phyloP scores from a whole-genome alignment of 2,113 vertebrate genomes.

The Pantherophis guttatus region DNA sequence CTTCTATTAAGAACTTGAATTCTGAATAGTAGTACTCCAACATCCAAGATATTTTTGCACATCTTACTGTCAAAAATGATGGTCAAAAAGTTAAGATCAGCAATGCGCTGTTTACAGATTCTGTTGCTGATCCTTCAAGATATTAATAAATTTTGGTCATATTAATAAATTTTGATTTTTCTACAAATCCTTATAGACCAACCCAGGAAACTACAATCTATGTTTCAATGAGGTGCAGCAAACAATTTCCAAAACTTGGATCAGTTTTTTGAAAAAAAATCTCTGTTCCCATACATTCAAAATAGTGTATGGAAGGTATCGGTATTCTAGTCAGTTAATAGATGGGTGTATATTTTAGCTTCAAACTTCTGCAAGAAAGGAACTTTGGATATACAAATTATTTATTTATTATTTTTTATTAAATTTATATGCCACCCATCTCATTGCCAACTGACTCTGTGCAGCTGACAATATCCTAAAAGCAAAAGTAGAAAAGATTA shows the following conservation, averaged over 20 bases:
- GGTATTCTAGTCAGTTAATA: background rate
- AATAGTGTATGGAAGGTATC: background rate
- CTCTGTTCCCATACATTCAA: background rate
- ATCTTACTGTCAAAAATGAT: background rate
- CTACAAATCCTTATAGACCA: background rate
- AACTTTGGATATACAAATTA: background rate
- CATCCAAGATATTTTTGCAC: background rate
- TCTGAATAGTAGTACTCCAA: background rate
- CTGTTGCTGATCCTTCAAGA: background rate
- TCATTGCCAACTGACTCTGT: background rate
- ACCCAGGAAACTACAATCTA: background rate
- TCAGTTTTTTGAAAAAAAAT: background rate
- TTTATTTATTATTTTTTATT: background rate
- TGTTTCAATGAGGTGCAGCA: background rate
- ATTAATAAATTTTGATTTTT: background rate
- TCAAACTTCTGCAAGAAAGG: constrained; percentile 4
- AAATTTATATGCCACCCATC: background rate
- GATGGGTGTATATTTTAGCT: background rate
- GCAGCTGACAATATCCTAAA: background rate
- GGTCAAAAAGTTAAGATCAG: background rate
- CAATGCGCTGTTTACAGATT: background rate
- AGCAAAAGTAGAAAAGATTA: background rate
- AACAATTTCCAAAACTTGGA: background rate
- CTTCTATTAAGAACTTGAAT: background rate
- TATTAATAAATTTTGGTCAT: background rate